A percentile compares a stretch with the other conserved stretches of the same genome.
phyloP scores from a whole-genome alignment of 2,888 invertebrate genomes.

The Macrostomum cliftonense region DNA sequence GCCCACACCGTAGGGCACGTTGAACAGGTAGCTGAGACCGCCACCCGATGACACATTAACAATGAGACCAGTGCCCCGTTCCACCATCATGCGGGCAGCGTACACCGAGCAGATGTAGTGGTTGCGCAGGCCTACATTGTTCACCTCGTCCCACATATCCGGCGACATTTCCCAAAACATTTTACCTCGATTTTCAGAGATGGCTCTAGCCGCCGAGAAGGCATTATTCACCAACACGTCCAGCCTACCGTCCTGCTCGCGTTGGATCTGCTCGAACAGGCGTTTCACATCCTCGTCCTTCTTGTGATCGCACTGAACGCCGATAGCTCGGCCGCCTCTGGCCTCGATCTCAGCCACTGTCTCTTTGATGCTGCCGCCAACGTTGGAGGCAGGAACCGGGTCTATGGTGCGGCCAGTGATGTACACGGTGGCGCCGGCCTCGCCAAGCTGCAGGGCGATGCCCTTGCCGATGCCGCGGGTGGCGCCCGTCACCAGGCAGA shows the following conservation, averaged over 20 bases:
- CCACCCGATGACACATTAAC: constrained; percentile 38
- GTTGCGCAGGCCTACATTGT: constrained; percentile 38
- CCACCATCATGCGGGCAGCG: constrained; percentile 37
- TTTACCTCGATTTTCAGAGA: constrained; percentile 19
- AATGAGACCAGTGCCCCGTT: constrained; percentile 34
- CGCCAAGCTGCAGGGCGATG: constrained; percentile 37
- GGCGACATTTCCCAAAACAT: constrained; percentile 35
- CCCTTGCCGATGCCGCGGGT: constrained; percentile 36
- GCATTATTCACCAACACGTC: constrained; percentile 40
- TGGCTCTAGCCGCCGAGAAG: constrained; percentile 28
- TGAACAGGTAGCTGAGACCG: constrained; percentile 37
- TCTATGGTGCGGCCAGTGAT: constrained; percentile 27
- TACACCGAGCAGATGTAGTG: constrained; percentile 38
- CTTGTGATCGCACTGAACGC: constrained; percentile 36
- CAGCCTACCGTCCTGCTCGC: constrained; percentile 32
- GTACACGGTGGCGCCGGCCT: constrained; percentile 39
- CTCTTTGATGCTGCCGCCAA: constrained; percentile 15
- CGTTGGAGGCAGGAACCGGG: background rate
- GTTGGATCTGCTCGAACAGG: constrained; percentile 31
- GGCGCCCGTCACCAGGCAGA: constrained; percentile 36
- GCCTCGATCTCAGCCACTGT: constrained; percentile 18
- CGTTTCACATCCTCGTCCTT: constrained; percentile 29
- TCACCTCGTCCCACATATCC: constrained; percentile 35
- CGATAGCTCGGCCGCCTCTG: constrained; percentile 15
- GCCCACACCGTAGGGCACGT: constrained; percentile 38